Evolutionary conservation across 2,113 vertebrate genomes (phyloP).

Genomic region (Triplophysa dalaica): DNA sequence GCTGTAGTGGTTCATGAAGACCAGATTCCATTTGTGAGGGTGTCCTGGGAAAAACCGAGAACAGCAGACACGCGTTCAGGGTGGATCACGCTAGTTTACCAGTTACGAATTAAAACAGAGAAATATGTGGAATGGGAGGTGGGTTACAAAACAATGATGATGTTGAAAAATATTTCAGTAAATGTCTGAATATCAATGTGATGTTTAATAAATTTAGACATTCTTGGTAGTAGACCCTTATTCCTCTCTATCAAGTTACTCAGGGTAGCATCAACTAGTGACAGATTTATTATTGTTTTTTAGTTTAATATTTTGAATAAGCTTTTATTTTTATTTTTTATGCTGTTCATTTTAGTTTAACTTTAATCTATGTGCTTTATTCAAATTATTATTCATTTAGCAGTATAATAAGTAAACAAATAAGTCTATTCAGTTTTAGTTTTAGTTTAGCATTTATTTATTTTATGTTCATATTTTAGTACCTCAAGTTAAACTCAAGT

Average conservation of each 20-base stretch:
- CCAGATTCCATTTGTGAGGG: conserved; percentile 71
- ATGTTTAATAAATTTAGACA: not conserved
- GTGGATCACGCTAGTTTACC: conserved; percentile 82
- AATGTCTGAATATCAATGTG: not conserved
- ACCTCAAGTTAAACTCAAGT: too few species aligned
- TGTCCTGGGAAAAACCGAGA: conserved; percentile 82
- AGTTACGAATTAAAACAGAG: conserved; percentile 82
- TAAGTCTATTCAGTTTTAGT: too few species aligned
- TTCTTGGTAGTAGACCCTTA: not conserved
- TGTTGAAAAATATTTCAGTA: not conserved
- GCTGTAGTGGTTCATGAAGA: conserved; percentile 65
- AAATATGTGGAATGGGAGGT: conserved; percentile 86
- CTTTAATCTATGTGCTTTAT: too few species aligned
- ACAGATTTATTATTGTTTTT: too few species aligned
- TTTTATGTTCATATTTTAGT: too few species aligned
- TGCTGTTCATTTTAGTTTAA: too few species aligned
- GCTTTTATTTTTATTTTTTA: too few species aligned
- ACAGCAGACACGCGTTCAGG: conserved; percentile 77
- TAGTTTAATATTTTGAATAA: too few species aligned
- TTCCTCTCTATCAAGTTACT: not conserved
- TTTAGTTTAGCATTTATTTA: too few species aligned
- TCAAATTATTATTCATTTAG: too few species aligned
- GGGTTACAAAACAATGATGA: not conserved
- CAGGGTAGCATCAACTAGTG: not conserved
- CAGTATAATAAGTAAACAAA: too few species aligned